A percentile compares a stretch with the other conserved stretches of the same genome.
phyloP scores from a whole-genome alignment of 2,888 invertebrate genomes.

The Diarsia rubi region DNA sequence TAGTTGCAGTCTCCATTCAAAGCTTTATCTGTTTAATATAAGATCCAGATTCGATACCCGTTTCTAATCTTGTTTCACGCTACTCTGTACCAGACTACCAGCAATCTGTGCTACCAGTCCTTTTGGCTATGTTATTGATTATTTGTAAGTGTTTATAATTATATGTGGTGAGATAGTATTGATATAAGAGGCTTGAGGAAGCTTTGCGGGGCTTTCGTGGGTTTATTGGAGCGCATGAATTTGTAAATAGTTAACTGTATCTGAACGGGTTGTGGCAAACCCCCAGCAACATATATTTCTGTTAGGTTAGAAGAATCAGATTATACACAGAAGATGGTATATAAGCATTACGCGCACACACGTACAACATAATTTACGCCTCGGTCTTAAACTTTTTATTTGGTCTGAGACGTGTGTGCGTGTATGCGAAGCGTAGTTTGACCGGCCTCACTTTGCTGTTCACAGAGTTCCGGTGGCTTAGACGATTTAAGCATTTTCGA shows the following conservation, averaged over 20 bases:
- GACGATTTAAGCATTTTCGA: background rate
- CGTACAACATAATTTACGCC: no score
- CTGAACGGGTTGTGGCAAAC: no score
- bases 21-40: conserved; percentile 78
- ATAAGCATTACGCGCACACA: no score
- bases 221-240: conserved; percentile 2
- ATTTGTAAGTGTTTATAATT: conserved; percentile 52
- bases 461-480: no score
- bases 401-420: no score
- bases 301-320: no score
- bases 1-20: conserved; percentile 76
- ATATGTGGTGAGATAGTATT: conserved; percentile 30
- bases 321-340: no score
- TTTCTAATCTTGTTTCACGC: conserved; percentile 70
- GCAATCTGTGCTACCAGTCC: no score
- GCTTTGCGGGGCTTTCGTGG: conserved; percentile 26
- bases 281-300: no score
- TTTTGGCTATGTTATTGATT: conserved; percentile 52
- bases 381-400: no score
- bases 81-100: conserved; percentile 25
- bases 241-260: background rate
- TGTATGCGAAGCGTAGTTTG: no score
- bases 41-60: conserved; percentile 70
- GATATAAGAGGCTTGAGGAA: conserved; percentile 20
- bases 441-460: no score